Base-by-base conservation (phyloP, 2,888 invertebrate species). In the Phengaris alcon region DNA sequence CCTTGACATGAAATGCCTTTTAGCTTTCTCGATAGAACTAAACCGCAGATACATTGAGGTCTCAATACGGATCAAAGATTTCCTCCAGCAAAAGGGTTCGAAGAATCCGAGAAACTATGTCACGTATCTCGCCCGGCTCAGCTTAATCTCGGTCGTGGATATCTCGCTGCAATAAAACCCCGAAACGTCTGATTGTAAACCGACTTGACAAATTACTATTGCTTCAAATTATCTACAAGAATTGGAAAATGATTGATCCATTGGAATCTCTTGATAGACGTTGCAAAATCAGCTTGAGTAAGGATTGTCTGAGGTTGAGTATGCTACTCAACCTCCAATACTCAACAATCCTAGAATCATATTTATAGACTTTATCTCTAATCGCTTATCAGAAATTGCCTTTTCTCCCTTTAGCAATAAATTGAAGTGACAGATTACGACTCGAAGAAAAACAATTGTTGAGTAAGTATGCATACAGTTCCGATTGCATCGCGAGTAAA, bases 51-150 rank as follows among this genome's bases (percentile, higher is more conserved):
- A 75, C 75, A 75, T 75, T 48, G 75, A 72, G 70, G 70, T 75
- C 75, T 70, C 70, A 75, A 75, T 75, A 57, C 75, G 70, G 75
- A 75, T 75, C 75, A 72, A 57, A 75, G 70, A 70, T 75, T 75
- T 72, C 57, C 48, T 72, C 57, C 48, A 70, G 75, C 70, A 72
- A 75, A 75, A 72, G 75, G 75, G 75, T 75, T 72, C 51, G 59
- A n/a, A 68, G 74, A 75, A 72, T 75, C 70, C n/a, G 75, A 72
- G 72, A 75, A 75, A 75, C 75, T 75, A 51, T 75, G 75, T 75
- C 75, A 75, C 75, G 59, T 75, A 75, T 75, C 75, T 75, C 75
- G 35, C 13, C 75, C 70, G 59, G 70, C 75, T 75, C 70, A 70
- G 70, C 70, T 75, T 72, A 75, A 75, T 75, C 75, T 75, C 51